A percentile compares a stretch with the other conserved stretches of the same genome.
These are phyloP conservation scores for Drosophila ochracea DNA, from an alignment of 2,888 invertebrate genomes.

Conservation along the genomic window DNA sequence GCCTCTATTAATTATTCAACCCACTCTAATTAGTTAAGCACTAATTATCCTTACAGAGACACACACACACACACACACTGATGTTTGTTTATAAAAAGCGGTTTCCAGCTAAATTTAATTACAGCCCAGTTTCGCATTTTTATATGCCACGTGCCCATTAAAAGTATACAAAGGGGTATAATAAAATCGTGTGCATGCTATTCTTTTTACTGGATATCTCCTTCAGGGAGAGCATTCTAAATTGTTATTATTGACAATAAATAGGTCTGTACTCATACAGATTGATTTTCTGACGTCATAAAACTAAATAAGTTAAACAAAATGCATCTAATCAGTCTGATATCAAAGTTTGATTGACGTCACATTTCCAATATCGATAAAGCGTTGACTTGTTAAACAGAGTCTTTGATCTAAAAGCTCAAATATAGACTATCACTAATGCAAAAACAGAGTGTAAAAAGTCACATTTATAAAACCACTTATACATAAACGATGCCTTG, in stretches of 20 bases:
- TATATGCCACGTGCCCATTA: not conserved
- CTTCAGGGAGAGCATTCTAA: not conserved
- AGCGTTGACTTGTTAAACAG: not conserved
- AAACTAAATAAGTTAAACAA: not conserved
- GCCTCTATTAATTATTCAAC: conserved; percentile 12
- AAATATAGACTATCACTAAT: not conserved
- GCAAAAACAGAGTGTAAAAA: not conserved
- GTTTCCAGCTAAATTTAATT: conserved; percentile 1
- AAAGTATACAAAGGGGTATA: not conserved
- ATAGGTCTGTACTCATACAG: not conserved
- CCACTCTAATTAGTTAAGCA: conserved; percentile 14
- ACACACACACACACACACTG: not conserved
- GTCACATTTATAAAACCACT: not conserved
- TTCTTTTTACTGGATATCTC: not conserved
- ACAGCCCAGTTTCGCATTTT: not conserved
- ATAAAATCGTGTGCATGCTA: not conserved
- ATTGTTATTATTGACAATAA: not conserved
- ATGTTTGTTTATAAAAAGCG: not conserved
- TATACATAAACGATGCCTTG: not conserved
- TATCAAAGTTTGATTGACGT: not conserved
- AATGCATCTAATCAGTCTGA: not conserved
- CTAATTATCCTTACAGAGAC: not conserved
- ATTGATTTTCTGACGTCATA: not conserved
- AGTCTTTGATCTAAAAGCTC: not conserved
- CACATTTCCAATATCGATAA: not conserved